Evolutionary conservation across 2,113 vertebrate genomes (phyloP), one percentile per base, ranked within the genome.

Genomic region (Fulmarus glacialis): DNA sequence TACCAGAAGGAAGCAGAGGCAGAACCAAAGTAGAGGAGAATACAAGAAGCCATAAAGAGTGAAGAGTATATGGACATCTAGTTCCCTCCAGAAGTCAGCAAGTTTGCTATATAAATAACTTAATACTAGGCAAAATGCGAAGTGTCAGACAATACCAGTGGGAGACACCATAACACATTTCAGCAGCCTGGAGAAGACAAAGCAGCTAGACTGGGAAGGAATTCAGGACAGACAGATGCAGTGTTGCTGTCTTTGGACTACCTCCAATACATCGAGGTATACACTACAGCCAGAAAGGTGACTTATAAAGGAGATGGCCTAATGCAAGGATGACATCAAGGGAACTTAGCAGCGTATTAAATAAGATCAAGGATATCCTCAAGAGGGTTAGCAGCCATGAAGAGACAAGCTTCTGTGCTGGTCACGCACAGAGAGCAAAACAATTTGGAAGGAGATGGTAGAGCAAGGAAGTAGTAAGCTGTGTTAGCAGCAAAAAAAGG

Each of bases 91-190:
- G 40, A 83, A 86, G 75, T 62, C 89, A 88, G 66, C 29, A 85
- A 56, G 30, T 68, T 67, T 47, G 64, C 59, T 60, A 17, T 19
- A 75, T 52, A 93, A 96, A 82, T 56, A 86, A 72, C 30, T 27
- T 68, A 48, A 77, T 47, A 86, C 8, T 70, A 75, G 43, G 62
- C 74, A 93, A 93, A 86, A 85, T 6, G 34, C 60, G 68, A 87
- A 78, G 94, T 90, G 85, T 73, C 93, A 96, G 96, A 87, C 89
- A 67, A 71, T 63, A 50, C 73, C 93, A 59, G 68, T 71, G 86
- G 72, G 95, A 97, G 62, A 94, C 21, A 93, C 60, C 67, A 22
- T 16, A 47, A 81, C 15, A 56, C 42, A 13, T 84, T 89, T 55
- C 68, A 91, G 47, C 81, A 79, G 73, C 40, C 78, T 87, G 81